These are phyloP conservation scores for Diarsia brunnea DNA, from an alignment of 2,888 invertebrate species.

Conservation along the genomic window DNA sequence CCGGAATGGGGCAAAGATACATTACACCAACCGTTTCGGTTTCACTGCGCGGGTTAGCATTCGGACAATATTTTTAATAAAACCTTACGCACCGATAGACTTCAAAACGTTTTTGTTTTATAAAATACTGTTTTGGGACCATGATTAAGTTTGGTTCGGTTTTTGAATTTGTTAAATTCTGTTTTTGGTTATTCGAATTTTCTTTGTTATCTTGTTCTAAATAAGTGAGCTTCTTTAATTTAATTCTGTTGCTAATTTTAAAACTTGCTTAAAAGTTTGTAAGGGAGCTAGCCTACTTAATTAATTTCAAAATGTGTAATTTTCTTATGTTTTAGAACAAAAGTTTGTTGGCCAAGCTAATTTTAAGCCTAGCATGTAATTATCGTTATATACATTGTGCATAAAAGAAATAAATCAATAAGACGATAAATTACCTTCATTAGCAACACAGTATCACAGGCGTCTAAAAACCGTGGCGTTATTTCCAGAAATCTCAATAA, in stretches of 20 bases:
- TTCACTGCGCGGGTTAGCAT: slow-evolving; percentile 78
- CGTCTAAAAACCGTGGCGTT: slow-evolving; percentile 34
- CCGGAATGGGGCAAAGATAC: slow-evolving; percentile 86
- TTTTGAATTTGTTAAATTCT: slow-evolving; percentile 32
- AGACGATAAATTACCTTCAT: not conserved
- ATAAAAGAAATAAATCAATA: not conserved
- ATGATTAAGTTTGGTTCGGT: slow-evolving; percentile 57
- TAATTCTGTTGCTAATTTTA: not conserved
- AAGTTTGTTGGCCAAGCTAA: not conserved
- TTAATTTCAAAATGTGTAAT: not conserved
- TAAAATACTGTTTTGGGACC: slow-evolving; percentile 69
- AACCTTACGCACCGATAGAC: slow-evolving; percentile 73
- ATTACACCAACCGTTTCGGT: slow-evolving; percentile 85
- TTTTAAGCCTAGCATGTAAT: too few relatives aligned
- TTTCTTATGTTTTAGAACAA: not conserved
- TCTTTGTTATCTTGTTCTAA: slow-evolving; percentile 4
- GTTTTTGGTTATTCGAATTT: not conserved
- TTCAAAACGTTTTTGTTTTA: slow-evolving; percentile 67
- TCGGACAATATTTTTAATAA: slow-evolving; percentile 81
- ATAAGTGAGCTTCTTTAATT: not conserved
- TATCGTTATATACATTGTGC: too few relatives aligned
- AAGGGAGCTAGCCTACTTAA: not conserved
- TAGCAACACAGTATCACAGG: not conserved
- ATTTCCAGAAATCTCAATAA: slow-evolving; percentile 67
- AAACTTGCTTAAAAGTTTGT: not conserved